Evolutionary conservation across 92 coral and sea anemone genomes (phyloP).

Genomic region (Heteractis magnifica): DNA sequence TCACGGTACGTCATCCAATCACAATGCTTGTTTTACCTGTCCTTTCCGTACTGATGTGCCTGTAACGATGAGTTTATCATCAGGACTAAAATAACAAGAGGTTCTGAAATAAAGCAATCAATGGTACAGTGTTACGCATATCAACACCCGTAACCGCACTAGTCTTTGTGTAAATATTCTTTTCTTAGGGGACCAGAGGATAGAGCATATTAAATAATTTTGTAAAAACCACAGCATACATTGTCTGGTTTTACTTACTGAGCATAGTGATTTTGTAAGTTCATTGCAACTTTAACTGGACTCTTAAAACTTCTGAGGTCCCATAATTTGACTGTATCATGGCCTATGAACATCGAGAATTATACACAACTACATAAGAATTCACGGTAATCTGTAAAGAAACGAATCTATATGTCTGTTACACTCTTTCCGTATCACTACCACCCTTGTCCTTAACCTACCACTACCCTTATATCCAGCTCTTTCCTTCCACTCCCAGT

Average conservation of each 20-base stretch:
- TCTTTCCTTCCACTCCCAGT: no score
- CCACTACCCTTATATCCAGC: no score
- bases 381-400: no score
- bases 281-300: constrained; percentile 75
- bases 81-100: constrained; percentile 88
- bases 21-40: constrained; percentile 54
- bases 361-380: not conserved
- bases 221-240: no score
- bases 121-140: not conserved
- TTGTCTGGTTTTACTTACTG: constrained; percentile 59
- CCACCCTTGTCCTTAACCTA: no score
- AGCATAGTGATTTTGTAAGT: constrained; percentile 74
- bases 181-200: not conserved
- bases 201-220: not conserved
- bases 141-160: not conserved
- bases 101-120: constrained; percentile 51
- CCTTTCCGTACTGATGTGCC: constrained; percentile 95
- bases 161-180: not conserved
- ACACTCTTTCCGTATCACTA: no score
- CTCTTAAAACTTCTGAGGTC: constrained; percentile 84
- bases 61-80: constrained; percentile 79
- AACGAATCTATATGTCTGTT: no score
- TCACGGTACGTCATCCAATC: not conserved
- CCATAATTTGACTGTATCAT: constrained; percentile 91
- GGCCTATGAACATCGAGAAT: constrained; percentile 50